Base-by-base conservation (phyloP, 2,888 invertebrate genomes). In the Dorcus hopei region DNA sequence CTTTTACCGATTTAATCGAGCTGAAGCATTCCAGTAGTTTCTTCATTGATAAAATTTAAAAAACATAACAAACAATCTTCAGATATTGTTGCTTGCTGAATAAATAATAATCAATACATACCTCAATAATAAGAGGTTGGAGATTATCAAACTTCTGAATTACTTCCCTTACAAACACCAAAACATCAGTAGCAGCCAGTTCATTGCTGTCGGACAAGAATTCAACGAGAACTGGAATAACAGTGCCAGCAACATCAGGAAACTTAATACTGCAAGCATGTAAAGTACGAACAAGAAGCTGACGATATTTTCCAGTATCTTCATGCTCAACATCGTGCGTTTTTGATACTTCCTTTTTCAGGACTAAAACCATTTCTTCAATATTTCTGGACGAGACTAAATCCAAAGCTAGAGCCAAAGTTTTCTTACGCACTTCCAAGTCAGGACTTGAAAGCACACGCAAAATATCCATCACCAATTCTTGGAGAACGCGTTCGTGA, bases 381-480 rank as follows among this genome's bases (percentile, higher is more conserved):
- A 97, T 95, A 74, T 95, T 97, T 9, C 97, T 85, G 0, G 93
- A 87, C 3, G 93, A 91, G 14, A 95, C 93, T 69, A 98, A 82
- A 73, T 97, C 96, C 83, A 97, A 85, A 0, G 94, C 92, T 79
- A 77, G 59, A 58, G 73, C 73, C 8, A 76, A 67, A 9, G 79
- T 79, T 65, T 79, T 79, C 62, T 76, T 76, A 26, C 79, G 65
- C 3, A 98, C 98, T 82, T 98, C 98, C 66, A 97, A 84, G 75
- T 99, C 98, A 3, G 97, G 95, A 43, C 92, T 89, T 59, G 91
- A 87, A 59, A 99, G 81, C 48, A 99, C 97, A 14, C 98, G 83
- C 65, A 99, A 81, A 72, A 99, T 92, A 80, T 99, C 99, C 98
- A 99, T 99, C 48, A 98, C 95, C 14, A 95, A 82, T 71, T 93